Evolutionary conservation across 2,113 vertebrate species (phyloP), one percentile per base, ranked within the genome.

Genomic region (Phalacrocorax aristotelis): DNA sequence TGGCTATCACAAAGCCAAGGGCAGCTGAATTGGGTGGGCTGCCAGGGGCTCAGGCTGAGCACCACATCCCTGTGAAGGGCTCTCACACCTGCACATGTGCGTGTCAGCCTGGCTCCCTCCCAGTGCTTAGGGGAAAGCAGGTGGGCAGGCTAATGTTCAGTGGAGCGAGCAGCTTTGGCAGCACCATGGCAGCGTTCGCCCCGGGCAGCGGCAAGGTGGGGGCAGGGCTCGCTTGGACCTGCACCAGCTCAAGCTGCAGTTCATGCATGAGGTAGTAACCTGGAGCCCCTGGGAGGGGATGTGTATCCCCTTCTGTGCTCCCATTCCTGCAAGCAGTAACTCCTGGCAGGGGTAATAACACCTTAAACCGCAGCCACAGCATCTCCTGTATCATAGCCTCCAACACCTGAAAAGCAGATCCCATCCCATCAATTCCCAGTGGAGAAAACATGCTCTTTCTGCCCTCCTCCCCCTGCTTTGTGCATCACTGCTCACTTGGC

Each of bases 161-260:
- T 76, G 57, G 38, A 86, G 89, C 1, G 1, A 72, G n/a, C 26
- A 76, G 75, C 71, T 76, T 76, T 90, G 89, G 61, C 71, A 89
- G 52, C 29, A 17, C 48, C 2, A 0, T 34, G n/a, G 52, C 48
- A 92, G 36, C 15, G 49, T 52, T 92, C 15, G 18, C 7, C 16
- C 54, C 21, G 21, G 0, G 0, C 65, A 68, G 70, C 1, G 0
- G 19, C 38, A 55, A 1, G 2, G 25, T 2, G 3, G 15, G 65
- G n/a, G 4, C 42, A 76, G 86, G 61, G 52, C 27, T 79, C 11
- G 16, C 75, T 62, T 66, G 70, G 51, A 88, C 9, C 38, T 82
- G 13, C 66, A 64, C 32, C 4, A 6, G 38, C 70, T 88, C 21
- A 79, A 76, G 32, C 12, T 6, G 13, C 61, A 85, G 52, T 25